Percentiles rank a stretch among this genome's conserved stretches.
phyloP scores from a whole-genome alignment of 2,797 vertebrate genomes.

The Protonibea diacanthus region DNA sequence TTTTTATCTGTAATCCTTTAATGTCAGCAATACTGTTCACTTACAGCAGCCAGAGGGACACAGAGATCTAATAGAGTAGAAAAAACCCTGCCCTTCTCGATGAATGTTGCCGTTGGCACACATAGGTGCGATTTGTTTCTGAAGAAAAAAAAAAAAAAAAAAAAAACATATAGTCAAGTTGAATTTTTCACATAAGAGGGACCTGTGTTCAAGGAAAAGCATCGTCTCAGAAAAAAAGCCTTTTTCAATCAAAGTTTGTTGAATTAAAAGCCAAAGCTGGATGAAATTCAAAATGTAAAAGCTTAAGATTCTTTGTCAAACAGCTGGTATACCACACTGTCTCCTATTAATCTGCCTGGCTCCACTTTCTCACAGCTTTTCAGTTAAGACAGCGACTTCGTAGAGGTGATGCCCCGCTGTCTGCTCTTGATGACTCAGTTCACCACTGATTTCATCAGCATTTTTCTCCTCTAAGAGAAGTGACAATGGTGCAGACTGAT shows the following conservation, averaged over 20 bases:
- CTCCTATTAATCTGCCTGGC: slow-evolving; percentile 25
- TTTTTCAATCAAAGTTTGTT: slow-evolving; percentile 26
- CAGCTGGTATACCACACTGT: slow-evolving; percentile 2
- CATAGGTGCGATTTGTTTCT: slow-evolving; percentile 50
- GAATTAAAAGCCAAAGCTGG: slow-evolving; percentile 69
- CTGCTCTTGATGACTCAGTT: slow-evolving; percentile 35
- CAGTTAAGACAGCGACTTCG: not conserved
- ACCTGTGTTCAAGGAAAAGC: slow-evolving; percentile 25
- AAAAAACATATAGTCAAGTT: slow-evolving; percentile 33
- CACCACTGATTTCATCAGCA: slow-evolving; percentile 50
- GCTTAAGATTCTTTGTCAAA: slow-evolving; percentile 21
- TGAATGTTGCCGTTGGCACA: slow-evolving; percentile 43
- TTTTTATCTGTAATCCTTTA: slow-evolving; percentile 75
- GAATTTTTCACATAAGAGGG: slow-evolving; percentile 48
- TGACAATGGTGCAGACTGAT: slow-evolving; percentile 41
- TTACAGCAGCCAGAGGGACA: slow-evolving; percentile 68
- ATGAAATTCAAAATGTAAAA: slow-evolving; percentile 68
- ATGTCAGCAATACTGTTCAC: slow-evolving; percentile 75
- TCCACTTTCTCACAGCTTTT: slow-evolving; percentile 39
- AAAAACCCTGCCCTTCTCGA: slow-evolving; percentile 53
- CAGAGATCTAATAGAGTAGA: slow-evolving; percentile 65
- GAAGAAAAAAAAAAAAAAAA: too few relatives aligned
- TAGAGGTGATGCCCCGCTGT: slow-evolving; percentile 25
- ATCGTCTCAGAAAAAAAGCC: slow-evolving; percentile 9
- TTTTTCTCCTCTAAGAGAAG: slow-evolving; percentile 40